Evolutionary conservation across 2,888 invertebrate species (phyloP).

Genomic region (Pseudanteris insignis): DNA sequence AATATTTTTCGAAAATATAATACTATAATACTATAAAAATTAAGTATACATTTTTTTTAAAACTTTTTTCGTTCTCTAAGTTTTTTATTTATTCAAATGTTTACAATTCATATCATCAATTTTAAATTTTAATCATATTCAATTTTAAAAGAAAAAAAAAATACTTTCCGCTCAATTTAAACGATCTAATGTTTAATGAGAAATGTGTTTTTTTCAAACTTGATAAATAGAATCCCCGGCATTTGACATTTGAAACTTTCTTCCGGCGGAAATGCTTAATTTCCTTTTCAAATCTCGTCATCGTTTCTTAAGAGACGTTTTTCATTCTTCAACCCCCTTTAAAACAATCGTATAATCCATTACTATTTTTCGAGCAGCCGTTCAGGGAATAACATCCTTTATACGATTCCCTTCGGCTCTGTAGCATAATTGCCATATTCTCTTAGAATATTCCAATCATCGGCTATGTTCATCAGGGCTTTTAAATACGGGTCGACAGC

Average conservation of each 20-base stretch:
- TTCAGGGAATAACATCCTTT: conserved; percentile 19
- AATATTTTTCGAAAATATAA: too few species aligned
- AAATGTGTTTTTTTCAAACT: too few species aligned
- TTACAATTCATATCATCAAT: too few species aligned
- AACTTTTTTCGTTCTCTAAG: too few species aligned
- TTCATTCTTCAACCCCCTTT: conserved; percentile 8
- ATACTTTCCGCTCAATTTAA: too few species aligned
- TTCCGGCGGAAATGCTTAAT: not conserved
- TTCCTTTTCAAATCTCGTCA: not conserved
- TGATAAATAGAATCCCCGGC: too few species aligned
- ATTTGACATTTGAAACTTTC: not conserved
- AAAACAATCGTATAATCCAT: conserved; percentile 29
- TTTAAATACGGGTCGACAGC: conserved; percentile 24
- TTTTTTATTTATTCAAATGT: too few species aligned
- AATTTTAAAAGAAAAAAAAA: too few species aligned
- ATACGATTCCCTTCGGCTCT: conserved; percentile 19
- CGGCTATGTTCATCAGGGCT: conserved; percentile 32
- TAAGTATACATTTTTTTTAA: too few species aligned
- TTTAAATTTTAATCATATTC: too few species aligned
- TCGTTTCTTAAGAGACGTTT: not conserved
- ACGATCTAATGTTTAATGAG: too few species aligned
- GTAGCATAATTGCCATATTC: conserved; percentile 23
- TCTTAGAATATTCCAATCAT: conserved; percentile 24
- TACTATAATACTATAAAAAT: too few species aligned
- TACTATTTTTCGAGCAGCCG: conserved; percentile 16